Base-by-base conservation (phyloP, 2,113 vertebrate genomes). In the Paraplagusia blochii region DNA sequence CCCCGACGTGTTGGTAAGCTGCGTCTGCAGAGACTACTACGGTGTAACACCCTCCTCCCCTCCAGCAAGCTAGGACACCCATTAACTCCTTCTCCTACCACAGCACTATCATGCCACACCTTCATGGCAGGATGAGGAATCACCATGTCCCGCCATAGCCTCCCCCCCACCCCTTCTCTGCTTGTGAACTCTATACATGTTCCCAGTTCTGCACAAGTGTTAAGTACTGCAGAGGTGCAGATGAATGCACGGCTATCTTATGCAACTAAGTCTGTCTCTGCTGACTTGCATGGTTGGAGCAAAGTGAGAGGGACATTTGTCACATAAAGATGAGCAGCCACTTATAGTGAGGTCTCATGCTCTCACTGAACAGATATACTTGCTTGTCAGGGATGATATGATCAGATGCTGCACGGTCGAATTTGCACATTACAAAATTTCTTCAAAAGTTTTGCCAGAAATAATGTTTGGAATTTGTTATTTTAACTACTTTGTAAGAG, bases 261-360 rank as follows among this genome's bases (percentile, higher is more conserved):
- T 10, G 76, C 72, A 85, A 80, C 74, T 66, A 74, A 69, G 77
- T 79, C 82, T 13, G 48, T 79, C 79, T 69, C 74, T 85, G 81
- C 80, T 83, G 83, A 86, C 76, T 80, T 70, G 80, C 78, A 75
- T 29, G 50, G 49, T 57, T 46, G 56, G 48, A 33, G 73, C 61
- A 60, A 73, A 79, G 48, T 59, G 54, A 79, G 59, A 76, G 68
- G 64, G 72, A 66, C 63, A 67, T 68, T 74, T 63, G 65, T 74
- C 58, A 63, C 62, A 62, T 45, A 14, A 58, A 67, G 58, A 58
- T n/a, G 3, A 12, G 59, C 42, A 63, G 53, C 53, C 44, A 19
- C 53, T 48, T 5, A 35, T 14, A 15, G 47, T 15, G 47, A 33
- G 11, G 13, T 3, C 29, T 4, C 34, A 10, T 6, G 8, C 14